phyloP scores from a whole-genome alignment of 1,140 invertebrate genomes.

The Drosophila nigromelanica region DNA sequence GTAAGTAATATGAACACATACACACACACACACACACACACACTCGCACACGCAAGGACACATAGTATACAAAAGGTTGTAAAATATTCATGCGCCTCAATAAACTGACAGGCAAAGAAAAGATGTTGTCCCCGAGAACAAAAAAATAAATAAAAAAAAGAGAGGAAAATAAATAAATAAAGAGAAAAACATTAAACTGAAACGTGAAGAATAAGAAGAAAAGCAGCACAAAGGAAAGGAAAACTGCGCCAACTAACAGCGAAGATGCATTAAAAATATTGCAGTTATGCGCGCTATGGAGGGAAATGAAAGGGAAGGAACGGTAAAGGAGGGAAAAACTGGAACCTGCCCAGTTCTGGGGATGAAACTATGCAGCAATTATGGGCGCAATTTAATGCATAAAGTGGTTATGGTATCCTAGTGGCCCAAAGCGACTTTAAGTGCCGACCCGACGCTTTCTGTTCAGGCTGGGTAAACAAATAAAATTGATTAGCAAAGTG shows the following conservation, averaged over 20 bases:
- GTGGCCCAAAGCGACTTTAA: constrained; percentile 22
- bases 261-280: constrained; percentile 78
- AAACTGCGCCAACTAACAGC: constrained; percentile 62
- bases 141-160: neutral
- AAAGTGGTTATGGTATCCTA: constrained; percentile 22
- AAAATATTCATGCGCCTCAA: constrained; percentile 80
- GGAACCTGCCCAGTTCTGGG: constrained; percentile 5
- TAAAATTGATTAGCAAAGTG: constrained; percentile 72
- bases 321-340: too few species aligned
- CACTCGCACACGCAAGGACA: constrained; percentile 12
- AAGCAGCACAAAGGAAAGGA: constrained; percentile 36
- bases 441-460: constrained; percentile 6
- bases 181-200: constrained; percentile 53
- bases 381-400: constrained; percentile 59
- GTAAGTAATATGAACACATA: constrained; percentile 29
- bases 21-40: constrained; percentile 22
- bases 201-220: constrained; percentile 30
- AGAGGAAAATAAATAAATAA: neutral
- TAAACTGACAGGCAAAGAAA: constrained; percentile 70
- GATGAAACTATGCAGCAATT: constrained; percentile 62
- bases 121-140: constrained; percentile 50
- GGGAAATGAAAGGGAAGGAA: neutral
- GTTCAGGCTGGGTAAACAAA: constrained; percentile 48
- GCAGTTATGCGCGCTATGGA: neutral
- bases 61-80: constrained; percentile 46